Base-by-base conservation (phyloP, 2,888 invertebrate species). In the Cheiracanthium punctorium region DNA sequence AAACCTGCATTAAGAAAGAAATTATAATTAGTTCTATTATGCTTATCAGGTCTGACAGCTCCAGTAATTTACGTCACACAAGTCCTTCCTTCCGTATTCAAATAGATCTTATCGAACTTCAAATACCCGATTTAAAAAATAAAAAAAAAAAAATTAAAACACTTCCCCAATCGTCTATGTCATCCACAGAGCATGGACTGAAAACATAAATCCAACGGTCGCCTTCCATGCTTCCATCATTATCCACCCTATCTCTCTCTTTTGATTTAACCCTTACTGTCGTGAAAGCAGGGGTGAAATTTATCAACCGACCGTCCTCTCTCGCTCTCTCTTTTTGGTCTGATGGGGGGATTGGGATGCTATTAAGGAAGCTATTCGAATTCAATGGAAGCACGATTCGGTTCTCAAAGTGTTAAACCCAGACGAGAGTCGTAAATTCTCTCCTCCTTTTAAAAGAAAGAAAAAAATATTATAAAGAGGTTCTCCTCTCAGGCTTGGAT, bases 371-470 rank as follows among this genome's bases (percentile, higher is more conserved):
- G 37, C 17, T 58, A 28, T 70, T 33, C 24, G 41, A 64, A 64
- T 76, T 76, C 76, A 72, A 71, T 33, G 65, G 41, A 37, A 69
- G 7, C 70, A n/a, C 71, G 71, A 82, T 77, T 82, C 82, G 64
- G 82, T 82, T 43, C 41, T 82, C 82, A 82, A 82, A 82, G 82
- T 76, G 82, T 82, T 82, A 76, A 72, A 58, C 28, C 58, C 82
- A 77, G 82, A 20, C 65, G 17, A 10, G 20, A 28, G 12, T 77
- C 82, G 76, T 76, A 76, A 82, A 82, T 76, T 43, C 76, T 17
- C 20, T 37, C 30, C 65, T 12, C 29, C 64, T n/a, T 64, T 64
- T 0, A 29, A 33, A 58, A 32, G n/a, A n/a, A n/a, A n/a, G n/a
- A n/a, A n/a, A n/a, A n/a, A n/a, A n/a, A n/a, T n/a, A n/a, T n/a